Evolutionary conservation across 2,113 vertebrate species (phyloP).

Genomic region (Brachypodius melanocephalos): DNA sequence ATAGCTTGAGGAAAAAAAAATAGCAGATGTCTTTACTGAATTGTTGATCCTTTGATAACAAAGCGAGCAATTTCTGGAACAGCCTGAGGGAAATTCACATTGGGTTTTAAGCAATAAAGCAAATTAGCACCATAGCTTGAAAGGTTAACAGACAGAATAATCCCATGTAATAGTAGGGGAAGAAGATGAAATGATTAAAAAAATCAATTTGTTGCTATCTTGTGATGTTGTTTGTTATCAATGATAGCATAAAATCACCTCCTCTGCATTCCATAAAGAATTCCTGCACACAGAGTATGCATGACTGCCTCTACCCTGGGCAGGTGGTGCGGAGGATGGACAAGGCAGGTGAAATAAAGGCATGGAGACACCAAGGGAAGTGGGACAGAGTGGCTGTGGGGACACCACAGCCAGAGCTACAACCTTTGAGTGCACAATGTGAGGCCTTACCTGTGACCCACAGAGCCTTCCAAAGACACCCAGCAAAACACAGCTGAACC

Average conservation of each 20-base stretch:
- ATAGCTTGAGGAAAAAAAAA: not conserved
- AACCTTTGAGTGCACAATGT: fast-evolving
- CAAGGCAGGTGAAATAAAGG: not conserved
- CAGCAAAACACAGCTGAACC: not conserved
- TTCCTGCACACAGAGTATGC: not conserved
- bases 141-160: slow-evolving; percentile 34
- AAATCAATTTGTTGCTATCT: not conserved
- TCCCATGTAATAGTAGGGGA: not conserved
- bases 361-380: fast-evolving
- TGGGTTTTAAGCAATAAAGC: slow-evolving; percentile 37
- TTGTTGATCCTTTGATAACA: slow-evolving; percentile 41
- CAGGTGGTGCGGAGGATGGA: not conserved
- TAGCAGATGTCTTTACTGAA: not conserved
- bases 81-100: not conserved
- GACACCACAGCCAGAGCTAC: not conserved
- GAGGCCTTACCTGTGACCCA: not conserved
- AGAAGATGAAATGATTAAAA: slow-evolving; percentile 3
- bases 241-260: not conserved
- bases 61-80: slow-evolving; percentile 6
- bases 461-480: fast-evolving
- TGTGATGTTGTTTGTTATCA: not conserved
- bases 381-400: not conserved
- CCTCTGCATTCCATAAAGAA: not conserved
- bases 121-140: slow-evolving; percentile 39
- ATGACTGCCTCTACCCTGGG: not conserved